phyloP scores from a whole-genome alignment of 1,140 invertebrate species.

The Trachymyrmex cornetzi region DNA sequence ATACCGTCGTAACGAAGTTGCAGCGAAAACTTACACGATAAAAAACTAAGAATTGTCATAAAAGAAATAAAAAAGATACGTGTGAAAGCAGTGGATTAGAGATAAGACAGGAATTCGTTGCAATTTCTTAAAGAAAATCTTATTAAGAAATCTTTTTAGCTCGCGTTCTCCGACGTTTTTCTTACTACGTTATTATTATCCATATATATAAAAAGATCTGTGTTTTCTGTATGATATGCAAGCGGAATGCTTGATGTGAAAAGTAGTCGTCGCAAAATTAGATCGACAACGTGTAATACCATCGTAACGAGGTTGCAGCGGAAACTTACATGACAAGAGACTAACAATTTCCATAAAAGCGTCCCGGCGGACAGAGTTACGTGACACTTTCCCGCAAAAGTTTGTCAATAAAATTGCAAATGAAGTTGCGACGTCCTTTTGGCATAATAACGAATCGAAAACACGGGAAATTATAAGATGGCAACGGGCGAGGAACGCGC shows the following conservation, averaged over 20 bases:
- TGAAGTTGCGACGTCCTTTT: constrained; percentile 24
- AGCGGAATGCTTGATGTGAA: not conserved
- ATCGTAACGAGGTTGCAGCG: constrained; percentile 41
- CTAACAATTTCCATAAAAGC: constrained; percentile 56
- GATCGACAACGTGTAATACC: constrained; percentile 50
- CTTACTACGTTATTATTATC: no score
- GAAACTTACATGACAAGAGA: constrained; percentile 37
- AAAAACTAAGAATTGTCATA: constrained; percentile 44
- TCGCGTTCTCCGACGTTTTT: not conserved
- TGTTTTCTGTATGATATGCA: not conserved
- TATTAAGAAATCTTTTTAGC: not conserved
- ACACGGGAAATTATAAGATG: not conserved
- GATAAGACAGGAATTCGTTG: not conserved
- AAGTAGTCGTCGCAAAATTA: constrained; percentile 43
- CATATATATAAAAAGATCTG: not conserved
- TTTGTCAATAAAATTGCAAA: constrained; percentile 66
- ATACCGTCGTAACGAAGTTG: constrained; percentile 48
- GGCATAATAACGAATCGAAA: constrained; percentile 31
- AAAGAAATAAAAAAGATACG: constrained; percentile 32
- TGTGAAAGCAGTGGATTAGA: constrained; percentile 16
- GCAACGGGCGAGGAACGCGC: not conserved
- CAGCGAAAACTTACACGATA: constrained; percentile 33
- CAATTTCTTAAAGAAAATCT: constrained; percentile 29
- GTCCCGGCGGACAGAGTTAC: constrained; percentile 25
- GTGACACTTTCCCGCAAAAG: constrained; percentile 53